Percentiles rank a stretch among this genome's conserved stretches.
Conservation (phyloP, 2,888 invertebrate genomes). For the Acrobasis suavella region DNA sequence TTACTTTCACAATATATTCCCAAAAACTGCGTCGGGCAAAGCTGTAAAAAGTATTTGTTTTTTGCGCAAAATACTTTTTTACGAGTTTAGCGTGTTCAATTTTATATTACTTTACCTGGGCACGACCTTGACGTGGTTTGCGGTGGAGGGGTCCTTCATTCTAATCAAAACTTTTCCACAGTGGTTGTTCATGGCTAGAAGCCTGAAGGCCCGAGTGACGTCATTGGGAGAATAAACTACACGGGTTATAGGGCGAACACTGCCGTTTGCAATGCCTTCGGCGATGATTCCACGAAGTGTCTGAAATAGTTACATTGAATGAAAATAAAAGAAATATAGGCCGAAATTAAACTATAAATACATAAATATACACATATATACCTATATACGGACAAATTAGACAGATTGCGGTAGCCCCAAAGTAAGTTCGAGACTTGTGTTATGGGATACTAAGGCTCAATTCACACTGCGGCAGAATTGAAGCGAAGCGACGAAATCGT, state of each 20-base stretch:
- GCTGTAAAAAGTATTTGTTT: conserved; percentile 2
- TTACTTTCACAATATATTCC: too few species aligned
- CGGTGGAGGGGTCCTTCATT: conserved; percentile 41
- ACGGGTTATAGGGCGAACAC: conserved; percentile 85
- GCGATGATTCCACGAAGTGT: conserved; percentile 77
- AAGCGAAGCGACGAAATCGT: too few species aligned
- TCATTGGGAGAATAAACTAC: conserved; percentile 84
- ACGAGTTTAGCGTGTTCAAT: background rate
- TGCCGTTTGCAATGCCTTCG: conserved; percentile 84
- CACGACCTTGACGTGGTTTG: conserved; percentile 36
- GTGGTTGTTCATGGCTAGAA: conserved; percentile 85
- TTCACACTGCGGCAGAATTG: too few species aligned
- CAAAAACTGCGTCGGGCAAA: background rate
- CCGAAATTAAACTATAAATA: too few species aligned
- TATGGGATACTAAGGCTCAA: too few species aligned
- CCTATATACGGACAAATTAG: too few species aligned
- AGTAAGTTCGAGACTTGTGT: too few species aligned
- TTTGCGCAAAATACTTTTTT: background rate
- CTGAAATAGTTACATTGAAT: conserved; percentile 53
- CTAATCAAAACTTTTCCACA: conserved; percentile 47
- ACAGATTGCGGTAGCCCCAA: too few species aligned
- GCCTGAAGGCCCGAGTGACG: conserved; percentile 85
- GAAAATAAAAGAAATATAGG: too few species aligned
- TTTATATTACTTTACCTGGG: conserved; percentile 36
- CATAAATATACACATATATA: too few species aligned